Conservation (phyloP, 2,113 vertebrate genomes). For the Oxyruncus cristatus region DNA sequence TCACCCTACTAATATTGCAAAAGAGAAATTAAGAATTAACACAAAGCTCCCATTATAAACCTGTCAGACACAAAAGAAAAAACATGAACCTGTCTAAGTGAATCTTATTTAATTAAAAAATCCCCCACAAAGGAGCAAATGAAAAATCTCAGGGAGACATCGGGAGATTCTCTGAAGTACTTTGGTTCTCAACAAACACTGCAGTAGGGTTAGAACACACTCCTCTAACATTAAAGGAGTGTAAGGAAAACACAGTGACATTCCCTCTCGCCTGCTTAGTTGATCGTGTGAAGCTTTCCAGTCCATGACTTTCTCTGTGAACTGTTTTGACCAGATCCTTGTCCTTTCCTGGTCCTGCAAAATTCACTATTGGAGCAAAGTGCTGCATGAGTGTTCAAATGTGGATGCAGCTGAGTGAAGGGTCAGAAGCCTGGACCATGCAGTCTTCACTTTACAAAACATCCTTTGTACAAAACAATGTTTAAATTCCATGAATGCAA, state of each 20-base stretch:
- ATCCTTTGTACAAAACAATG: background rate
- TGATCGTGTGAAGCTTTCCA: background rate
- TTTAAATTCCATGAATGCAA: background rate
- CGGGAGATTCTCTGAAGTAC: background rate
- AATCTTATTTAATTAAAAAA: background rate
- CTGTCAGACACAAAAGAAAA: background rate
- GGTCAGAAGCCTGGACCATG: background rate
- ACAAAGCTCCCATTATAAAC: background rate
- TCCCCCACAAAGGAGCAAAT: background rate
- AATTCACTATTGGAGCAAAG: background rate
- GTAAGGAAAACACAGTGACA: background rate
- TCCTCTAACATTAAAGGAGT: background rate
- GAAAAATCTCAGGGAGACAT: background rate
- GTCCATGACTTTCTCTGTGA: background rate
- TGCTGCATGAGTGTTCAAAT: fast-evolving
- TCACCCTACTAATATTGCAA: background rate
- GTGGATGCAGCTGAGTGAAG: background rate
- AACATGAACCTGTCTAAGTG: background rate
- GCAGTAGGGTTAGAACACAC: background rate
- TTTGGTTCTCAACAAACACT: fast-evolving
- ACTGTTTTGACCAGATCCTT: background rate
- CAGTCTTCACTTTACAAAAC: background rate
- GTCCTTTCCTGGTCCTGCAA: background rate
- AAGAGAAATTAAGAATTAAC: background rate
- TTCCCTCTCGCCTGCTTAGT: background rate